Percentiles rank a stretch among this genome's conserved stretches.
Conservation (phyloP, 2,797 vertebrate genomes). For the Glyptemys insculpta region DNA sequence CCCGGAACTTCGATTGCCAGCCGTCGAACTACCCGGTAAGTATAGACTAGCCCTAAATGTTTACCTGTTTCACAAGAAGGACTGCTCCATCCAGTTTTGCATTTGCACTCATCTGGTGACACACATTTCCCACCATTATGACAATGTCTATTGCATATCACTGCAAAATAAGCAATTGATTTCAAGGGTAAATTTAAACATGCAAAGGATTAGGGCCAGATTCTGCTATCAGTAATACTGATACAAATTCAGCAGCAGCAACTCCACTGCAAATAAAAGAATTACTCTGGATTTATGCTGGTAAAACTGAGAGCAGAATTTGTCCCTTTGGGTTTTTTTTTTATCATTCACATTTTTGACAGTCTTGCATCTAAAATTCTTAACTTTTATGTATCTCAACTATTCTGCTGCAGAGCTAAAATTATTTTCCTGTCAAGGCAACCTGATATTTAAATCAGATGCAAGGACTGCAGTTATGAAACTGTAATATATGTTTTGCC, state of each 20-base stretch:
- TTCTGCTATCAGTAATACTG: neutral
- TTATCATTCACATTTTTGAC: neutral
- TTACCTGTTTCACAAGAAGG: constrained; percentile 86
- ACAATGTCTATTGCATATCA: constrained; percentile 87
- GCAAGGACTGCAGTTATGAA: neutral
- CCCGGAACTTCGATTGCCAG: too few relatives aligned
- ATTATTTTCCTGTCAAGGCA: constrained; percentile 45
- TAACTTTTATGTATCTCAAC: constrained; percentile 32
- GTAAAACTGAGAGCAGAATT: neutral
- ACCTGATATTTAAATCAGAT: constrained; percentile 54
- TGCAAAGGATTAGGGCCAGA: neutral
- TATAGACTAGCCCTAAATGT: too few relatives aligned
- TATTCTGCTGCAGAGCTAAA: constrained; percentile 4
- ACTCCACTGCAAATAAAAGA: neutral
- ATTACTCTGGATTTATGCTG: neutral
- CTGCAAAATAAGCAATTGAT: constrained; percentile 69
- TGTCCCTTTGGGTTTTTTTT: neutral
- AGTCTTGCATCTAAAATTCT: neutral
- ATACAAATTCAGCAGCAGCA: neutral
- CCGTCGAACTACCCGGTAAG: too few relatives aligned
- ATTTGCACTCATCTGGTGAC: constrained; percentile 84
- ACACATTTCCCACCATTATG: constrained; percentile 85
- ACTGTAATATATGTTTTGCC: constrained; percentile 2
- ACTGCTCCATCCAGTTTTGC: constrained; percentile 84
- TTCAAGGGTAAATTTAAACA: neutral